Evolutionary conservation across 2,888 invertebrate genomes (phyloP).

Genomic region (Ephialtes manifestator): DNA sequence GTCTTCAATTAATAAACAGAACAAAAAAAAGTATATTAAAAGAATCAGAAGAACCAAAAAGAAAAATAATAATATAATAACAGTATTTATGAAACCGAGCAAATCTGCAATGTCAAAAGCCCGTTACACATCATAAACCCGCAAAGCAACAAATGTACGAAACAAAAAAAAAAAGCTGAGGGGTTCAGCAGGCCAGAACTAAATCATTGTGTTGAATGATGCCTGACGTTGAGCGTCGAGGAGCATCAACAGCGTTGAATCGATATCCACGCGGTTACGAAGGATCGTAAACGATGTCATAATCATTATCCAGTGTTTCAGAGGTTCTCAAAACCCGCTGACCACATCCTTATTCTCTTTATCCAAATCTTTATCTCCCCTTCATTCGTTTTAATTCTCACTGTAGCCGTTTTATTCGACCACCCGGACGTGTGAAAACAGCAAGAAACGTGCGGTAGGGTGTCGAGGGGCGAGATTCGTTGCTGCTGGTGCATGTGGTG

Average conservation of each 20-base stretch:
- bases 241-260: conserved; percentile 15
- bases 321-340: conserved; percentile 63
- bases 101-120: background rate
- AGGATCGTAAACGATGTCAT: conserved; percentile 71
- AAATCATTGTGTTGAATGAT: conserved; percentile 64
- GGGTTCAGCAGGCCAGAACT: conserved; percentile 59
- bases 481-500: conserved; percentile 50
- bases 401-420: conserved; percentile 50
- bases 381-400: conserved; percentile 20
- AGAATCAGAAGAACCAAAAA: background rate
- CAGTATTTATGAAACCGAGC: background rate
- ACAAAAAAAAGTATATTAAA: background rate
- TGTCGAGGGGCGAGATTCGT: conserved; percentile 57
- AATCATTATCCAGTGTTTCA: conserved; percentile 58
- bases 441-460: conserved; percentile 49
- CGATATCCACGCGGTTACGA: conserved; percentile 30
- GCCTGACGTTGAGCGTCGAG: conserved; percentile 27
- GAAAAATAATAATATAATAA: background rate
- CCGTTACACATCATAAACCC: background rate
- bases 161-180: background rate
- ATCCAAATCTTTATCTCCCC: conserved; percentile 18
- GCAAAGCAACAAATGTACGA: background rate
- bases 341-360: conserved; percentile 3
- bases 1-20: no score
- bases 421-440: conserved; percentile 61